Evolutionary conservation across 2,113 vertebrate genomes (phyloP), one percentile per base, ranked within the genome.

Genomic region (Centrocercus urophasianus): DNA sequence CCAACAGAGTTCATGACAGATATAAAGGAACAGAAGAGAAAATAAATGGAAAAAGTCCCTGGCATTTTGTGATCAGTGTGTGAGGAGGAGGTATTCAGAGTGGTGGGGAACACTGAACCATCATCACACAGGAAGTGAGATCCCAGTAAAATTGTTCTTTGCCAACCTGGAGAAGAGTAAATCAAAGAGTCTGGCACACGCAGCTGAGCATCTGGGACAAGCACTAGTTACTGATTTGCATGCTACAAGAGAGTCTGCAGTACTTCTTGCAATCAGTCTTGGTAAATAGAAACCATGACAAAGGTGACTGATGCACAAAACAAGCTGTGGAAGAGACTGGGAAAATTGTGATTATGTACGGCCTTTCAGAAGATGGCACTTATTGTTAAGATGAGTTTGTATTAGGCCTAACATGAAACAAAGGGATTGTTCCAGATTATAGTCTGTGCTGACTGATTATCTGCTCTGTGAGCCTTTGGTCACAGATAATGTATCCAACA

Each of bases 351-450:
- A 91, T 95, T 86, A 63, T 38, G 8, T 42, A 54, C 0, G 1
- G 27, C 52, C 56, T 88, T 94, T 56, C n/a, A 83, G 67, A 91
- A 83, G 42, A 36, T 54, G 87, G 22, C 47, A 47, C 17, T 88
- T n/a, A 38, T 3, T 52, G 67, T 60, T 69, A 60, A 60, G n/a
- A 13, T 4, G 24, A 80, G 36, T 63, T 76, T 57, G 54, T 73
- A 12, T 73, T 32, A 67, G 21, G 40, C 38, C 32, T 89, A 89
- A 90, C 83, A 71, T 90, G 81, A 87, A 73, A 90, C 67, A 88
- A 90, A 93, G 69, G 52, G 61, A 78, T 92, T 90, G 77, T 82
- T 95, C 86, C 81, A 90, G 86, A 65, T 67, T 84, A 11, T 22
- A 43, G 57, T 8, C 40, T 73, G 63, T 63, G 40, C n/a, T 84